These are phyloP conservation scores for Anarrhichthys ocellatus DNA, from an alignment of 2,113 vertebrate genomes.

Conservation along the genomic window DNA sequence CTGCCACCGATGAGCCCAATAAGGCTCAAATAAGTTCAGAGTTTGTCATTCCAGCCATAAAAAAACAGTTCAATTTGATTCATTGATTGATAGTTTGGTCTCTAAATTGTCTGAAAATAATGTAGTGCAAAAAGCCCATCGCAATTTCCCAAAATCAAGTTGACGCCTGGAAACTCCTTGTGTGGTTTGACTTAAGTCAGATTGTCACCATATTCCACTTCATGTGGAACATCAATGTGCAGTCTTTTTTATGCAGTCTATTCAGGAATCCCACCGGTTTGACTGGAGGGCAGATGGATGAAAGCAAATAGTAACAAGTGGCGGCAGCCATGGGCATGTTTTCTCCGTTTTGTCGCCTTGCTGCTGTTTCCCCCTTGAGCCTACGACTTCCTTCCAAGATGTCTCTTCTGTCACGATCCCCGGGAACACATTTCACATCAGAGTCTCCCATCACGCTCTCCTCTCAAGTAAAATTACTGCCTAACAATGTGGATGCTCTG, in stretches of 20 bases:
- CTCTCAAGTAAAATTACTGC: slow-evolving; percentile 59
- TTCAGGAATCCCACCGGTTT: slow-evolving; percentile 8
- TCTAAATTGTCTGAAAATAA: background rate
- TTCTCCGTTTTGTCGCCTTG: slow-evolving; percentile 10
- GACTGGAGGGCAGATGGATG: slow-evolving; percentile 15
- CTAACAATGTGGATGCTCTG: slow-evolving; percentile 56
- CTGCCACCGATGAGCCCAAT: background rate
- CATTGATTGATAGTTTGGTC: background rate
- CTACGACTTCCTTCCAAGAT: slow-evolving; percentile 53
- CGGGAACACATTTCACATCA: slow-evolving; percentile 43
- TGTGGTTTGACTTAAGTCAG: no score
- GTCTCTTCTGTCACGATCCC: slow-evolving; percentile 55
- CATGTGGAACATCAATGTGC: background rate
- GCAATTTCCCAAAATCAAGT: background rate
- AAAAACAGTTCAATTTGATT: background rate
- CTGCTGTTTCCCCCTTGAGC: slow-evolving; percentile 38
- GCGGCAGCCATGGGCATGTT: slow-evolving; percentile 4
- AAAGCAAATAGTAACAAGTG: slow-evolving; percentile 22
- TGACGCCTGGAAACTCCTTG: background rate
- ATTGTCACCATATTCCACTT: background rate
- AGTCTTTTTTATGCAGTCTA: background rate
- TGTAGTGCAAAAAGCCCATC: background rate
- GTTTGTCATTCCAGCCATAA: background rate
- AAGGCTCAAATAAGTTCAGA: background rate
- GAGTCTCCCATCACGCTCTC: slow-evolving; percentile 38